phyloP scores from a whole-genome alignment of 2,113 vertebrate genomes.

The Seriola quinqueradiata region DNA sequence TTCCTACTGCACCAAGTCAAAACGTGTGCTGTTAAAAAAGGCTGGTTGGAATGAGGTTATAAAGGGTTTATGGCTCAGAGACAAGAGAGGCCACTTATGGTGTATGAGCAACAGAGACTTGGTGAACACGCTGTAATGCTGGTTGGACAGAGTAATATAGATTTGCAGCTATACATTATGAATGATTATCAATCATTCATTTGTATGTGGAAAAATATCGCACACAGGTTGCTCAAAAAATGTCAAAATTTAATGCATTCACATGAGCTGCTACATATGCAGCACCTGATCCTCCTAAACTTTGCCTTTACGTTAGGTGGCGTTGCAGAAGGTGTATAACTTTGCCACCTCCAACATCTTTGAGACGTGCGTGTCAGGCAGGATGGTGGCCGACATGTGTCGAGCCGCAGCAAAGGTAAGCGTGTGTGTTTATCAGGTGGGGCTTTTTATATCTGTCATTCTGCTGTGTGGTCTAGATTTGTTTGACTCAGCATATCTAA shows the following conservation, averaged over 20 bases:
- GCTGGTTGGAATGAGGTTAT: not conserved
- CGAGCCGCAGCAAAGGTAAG: constrained; percentile 93
- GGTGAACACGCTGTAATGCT: not conserved
- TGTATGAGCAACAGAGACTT: not conserved
- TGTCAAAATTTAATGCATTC: not conserved
- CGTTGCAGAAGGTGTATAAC: constrained; percentile 94
- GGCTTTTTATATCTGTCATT: too few relatives aligned
- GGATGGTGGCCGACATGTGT: constrained; percentile 99
- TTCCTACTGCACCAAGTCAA: not conserved
- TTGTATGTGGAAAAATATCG: not conserved
- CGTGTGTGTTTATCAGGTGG: constrained; percentile 7
- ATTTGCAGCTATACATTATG: too few relatives aligned
- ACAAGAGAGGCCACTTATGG: too few relatives aligned
- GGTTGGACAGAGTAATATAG: not conserved
- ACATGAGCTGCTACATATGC: not conserved
- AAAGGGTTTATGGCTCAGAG: not conserved
- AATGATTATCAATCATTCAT: not conserved
- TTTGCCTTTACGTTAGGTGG: constrained; percentile 84
- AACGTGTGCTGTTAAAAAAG: not conserved
- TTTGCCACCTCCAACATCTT: constrained; percentile 97
- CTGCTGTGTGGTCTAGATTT: not conserved
- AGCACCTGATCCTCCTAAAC: not conserved
- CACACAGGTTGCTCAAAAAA: not conserved
- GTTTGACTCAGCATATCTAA: not conserved
- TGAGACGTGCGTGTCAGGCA: constrained; percentile 97